Conservation (phyloP, 64 coral and sea anemone species). For the Stichodactyla mertensii region DNA sequence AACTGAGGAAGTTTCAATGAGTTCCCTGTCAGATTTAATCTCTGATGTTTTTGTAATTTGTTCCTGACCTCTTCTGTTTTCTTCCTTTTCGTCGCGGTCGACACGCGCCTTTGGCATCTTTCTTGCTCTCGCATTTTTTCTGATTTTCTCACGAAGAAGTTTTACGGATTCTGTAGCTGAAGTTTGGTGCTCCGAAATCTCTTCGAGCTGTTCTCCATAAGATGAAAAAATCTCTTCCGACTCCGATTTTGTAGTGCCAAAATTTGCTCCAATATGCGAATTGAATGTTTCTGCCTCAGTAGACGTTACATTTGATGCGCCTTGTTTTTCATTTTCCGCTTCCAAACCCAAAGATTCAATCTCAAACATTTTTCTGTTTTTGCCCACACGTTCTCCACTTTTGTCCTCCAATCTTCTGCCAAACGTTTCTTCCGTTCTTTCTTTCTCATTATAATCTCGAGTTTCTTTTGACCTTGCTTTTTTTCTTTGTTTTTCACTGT, state of each 20-base stretch:
- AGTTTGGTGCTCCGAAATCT: neutral
- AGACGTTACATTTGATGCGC: neutral
- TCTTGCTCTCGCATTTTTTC: conserved; percentile 9
- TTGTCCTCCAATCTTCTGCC: neutral
- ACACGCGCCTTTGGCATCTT: neutral
- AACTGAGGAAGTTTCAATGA: neutral
- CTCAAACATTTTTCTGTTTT: neutral
- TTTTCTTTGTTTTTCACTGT: neutral
- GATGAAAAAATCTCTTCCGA: conserved; percentile 14
- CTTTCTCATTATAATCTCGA: neutral
- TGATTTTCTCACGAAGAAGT: neutral
- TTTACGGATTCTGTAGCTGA: neutral
- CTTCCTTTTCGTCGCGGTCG: neutral
- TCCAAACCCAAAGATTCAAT: neutral
- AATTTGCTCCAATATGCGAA: neutral
- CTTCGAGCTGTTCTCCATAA: neutral
- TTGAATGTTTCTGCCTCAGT: neutral
- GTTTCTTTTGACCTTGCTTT: neutral
- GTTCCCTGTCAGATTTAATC: neutral
- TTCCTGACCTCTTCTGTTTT: neutral
- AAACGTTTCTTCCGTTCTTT: neutral
- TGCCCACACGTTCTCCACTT: neutral
- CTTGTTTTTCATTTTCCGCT: neutral
- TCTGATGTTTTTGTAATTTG: neutral
- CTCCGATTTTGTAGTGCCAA: neutral